Evolutionary conservation across 1,140 invertebrate species (phyloP), one percentile per base, ranked within the genome.

Genomic region (Chymomyza costata): DNA sequence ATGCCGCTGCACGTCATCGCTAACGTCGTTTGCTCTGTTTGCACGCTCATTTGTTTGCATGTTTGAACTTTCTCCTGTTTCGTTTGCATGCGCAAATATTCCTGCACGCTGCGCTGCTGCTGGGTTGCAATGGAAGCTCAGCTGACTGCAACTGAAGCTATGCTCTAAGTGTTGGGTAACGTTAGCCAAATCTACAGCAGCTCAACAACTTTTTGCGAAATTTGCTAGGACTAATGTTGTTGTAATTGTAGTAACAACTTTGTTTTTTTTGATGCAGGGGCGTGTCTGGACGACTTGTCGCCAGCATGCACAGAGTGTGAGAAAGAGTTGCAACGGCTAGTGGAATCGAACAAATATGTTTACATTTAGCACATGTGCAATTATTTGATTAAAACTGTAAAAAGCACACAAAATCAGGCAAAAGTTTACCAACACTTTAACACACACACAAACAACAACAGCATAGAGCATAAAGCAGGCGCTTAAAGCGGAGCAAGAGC

Each of bases 341-440:
- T 83, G 73, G 71, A 83, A 83, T 83, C 80, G 80, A 83, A 83
- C 81, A 83, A 83, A 83, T 83, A 83, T 83, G 82, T 83, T 83
- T 83, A 83, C 81, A 81, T 76, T 83, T 83, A 83, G 81, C 81
- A 83, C 81, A 83, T 83, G 81, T 83, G 81, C 81, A 83, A 83
- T 82, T 83, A 83, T 83, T 83, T 83, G 81, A 83, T 83, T 83
- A 80, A 81, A 83, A 83, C 81, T 83, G 81, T 83, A 83, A 83
- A 83, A 76, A 83, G 78, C 70, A 82, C 78, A 82, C 78, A 82
- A 82, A 82, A 82, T 82, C 78, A 82, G 71, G 71, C 73, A 80
- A 80, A 80, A 80, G 73, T 80, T 80, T 80, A 80, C 73, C 68
- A 80, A 80, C 73, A 80, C 73, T 60, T 11, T n/a, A 50, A 50